Conservation (phyloP, 1,140 invertebrate genomes). For the Lamellibrachia luymesi region DNA sequence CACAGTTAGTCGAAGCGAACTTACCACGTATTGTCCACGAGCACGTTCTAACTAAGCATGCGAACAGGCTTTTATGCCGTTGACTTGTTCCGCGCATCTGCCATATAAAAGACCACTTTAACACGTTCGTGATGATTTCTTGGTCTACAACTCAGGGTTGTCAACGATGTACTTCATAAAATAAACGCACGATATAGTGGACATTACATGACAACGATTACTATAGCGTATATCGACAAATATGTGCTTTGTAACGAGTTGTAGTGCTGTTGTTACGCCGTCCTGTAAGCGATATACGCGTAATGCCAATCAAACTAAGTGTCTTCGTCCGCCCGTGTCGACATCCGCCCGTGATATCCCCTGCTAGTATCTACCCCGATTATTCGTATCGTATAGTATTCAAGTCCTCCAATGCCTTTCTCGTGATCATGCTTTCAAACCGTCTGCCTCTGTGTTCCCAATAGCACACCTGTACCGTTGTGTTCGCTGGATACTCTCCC, state of each 20-base stretch:
- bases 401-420: too few relatives aligned
- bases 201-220: neutral
- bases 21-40: neutral
- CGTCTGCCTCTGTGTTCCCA: neutral
- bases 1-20: neutral
- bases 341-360: neutral
- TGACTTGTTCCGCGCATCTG: neutral
- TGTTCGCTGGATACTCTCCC: neutral
- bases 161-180: neutral
- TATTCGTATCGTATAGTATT: neutral
- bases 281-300: too few relatives aligned
- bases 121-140: neutral
- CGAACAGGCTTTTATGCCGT: neutral
- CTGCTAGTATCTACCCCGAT: neutral
- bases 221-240: neutral
- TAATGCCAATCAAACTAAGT: neutral
- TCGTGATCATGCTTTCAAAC: neutral
- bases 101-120: neutral
- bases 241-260: neutral
- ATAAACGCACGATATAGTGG: neutral
- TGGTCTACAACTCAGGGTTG: neutral
- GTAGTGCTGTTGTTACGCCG: too few relatives aligned
- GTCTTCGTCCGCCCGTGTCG: neutral
- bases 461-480: neutral
- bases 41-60: neutral